Evolutionary conservation across 2,888 invertebrate genomes (phyloP).

Genomic region (Gerris lacustris): DNA sequence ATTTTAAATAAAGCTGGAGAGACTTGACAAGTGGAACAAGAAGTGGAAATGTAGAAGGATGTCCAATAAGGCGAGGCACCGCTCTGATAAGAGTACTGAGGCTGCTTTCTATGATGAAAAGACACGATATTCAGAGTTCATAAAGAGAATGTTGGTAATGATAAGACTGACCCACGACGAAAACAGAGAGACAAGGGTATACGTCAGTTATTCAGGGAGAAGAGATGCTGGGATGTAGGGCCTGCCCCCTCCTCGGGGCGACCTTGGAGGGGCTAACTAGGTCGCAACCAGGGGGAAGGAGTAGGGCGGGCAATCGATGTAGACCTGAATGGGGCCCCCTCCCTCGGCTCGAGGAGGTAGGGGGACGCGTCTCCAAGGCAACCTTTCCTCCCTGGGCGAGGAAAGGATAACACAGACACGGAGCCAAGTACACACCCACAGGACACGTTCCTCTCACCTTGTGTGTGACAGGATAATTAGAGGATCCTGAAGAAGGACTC

Average conservation of each 20-base stretch:
- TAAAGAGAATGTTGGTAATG: too few relatives aligned
- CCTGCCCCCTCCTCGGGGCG: not conserved
- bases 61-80: too few relatives aligned
- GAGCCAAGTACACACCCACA: not conserved
- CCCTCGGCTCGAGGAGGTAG: not conserved
- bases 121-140: too few relatives aligned
- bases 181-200: too few relatives aligned
- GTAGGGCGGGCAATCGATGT: not conserved
- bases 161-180: too few relatives aligned
- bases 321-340: slow-evolving; percentile 5
- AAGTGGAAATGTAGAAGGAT: too few relatives aligned
- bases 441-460: not conserved
- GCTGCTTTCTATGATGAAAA: too few relatives aligned
- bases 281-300: not conserved
- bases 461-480: not conserved
- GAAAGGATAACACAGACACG: not conserved
- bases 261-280: slow-evolving; percentile 1
- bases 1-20: too few relatives aligned
- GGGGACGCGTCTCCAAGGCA: not conserved
- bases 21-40: too few relatives aligned
- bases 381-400: not conserved
- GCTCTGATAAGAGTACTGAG: too few relatives aligned
- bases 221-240: not conserved
- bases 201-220: not conserved
- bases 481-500: not conserved